Conservation (phyloP, 2,113 vertebrate species). For the Fukomys damarensis region DNA sequence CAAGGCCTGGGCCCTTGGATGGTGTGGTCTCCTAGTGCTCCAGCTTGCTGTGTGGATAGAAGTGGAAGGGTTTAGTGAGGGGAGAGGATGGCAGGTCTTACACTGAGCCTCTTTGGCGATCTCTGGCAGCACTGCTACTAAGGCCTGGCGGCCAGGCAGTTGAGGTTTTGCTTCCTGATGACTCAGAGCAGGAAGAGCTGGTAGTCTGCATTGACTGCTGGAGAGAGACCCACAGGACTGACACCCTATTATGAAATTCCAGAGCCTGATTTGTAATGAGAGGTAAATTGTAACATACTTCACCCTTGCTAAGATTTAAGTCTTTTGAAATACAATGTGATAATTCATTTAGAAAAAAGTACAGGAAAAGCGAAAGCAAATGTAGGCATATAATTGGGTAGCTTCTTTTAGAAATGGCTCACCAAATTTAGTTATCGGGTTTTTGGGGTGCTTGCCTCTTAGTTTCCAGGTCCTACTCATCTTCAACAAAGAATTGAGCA, state of each 20-base stretch:
- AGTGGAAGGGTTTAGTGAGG: neutral
- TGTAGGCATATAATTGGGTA: neutral
- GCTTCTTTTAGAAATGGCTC: neutral
- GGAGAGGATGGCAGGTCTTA: neutral
- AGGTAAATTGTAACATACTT: neutral
- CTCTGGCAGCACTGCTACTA: neutral
- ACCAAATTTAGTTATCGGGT: neutral
- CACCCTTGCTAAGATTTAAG: conserved; percentile 24
- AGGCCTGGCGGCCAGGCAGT: neutral
- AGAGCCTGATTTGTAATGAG: conserved; percentile 26
- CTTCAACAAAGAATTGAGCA: neutral
- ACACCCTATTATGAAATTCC: neutral
- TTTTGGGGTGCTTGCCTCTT: neutral
- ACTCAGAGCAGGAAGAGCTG: neutral
- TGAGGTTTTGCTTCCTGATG: neutral
- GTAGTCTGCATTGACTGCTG: neutral
- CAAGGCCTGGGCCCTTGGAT: neutral
- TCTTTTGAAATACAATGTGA: conserved; percentile 24
- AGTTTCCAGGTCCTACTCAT: neutral
- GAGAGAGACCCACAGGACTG: conserved; percentile 1
- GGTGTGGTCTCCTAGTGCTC: neutral
- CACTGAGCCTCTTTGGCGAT: neutral
- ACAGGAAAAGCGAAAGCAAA: neutral
- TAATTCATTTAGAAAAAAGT: conserved; percentile 26
- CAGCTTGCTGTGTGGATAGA: neutral